These are phyloP conservation scores for Toxonevra muliebris DNA, from an alignment of 2,888 invertebrate species.

Conservation along the genomic window DNA sequence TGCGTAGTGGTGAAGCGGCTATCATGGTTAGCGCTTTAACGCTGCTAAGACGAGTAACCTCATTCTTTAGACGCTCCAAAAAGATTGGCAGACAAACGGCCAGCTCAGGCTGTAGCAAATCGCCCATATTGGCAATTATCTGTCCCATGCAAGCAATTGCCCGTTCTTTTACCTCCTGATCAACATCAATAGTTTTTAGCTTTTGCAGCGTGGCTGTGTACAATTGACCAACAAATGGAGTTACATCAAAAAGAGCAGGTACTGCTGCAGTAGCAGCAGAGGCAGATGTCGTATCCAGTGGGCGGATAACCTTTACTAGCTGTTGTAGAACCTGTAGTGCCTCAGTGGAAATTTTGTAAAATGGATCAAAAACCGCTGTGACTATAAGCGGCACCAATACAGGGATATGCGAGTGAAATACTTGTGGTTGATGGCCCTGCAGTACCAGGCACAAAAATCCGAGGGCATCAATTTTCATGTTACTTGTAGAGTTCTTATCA, in stretches of 20 bases:
- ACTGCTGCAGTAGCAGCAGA: slow-evolving; percentile 52
- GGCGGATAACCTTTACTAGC: slow-evolving; percentile 91
- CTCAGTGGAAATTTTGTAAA: slow-evolving; percentile 99
- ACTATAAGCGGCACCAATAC: slow-evolving; percentile 86
- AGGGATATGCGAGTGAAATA: slow-evolving; percentile 83
- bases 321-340: slow-evolving; percentile 93
- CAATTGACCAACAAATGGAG: slow-evolving; percentile 80
- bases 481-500: slow-evolving; percentile 93
- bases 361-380: slow-evolving; percentile 90
- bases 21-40: slow-evolving; percentile 96
- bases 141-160: slow-evolving; percentile 98
- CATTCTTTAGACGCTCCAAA: slow-evolving; percentile 92
- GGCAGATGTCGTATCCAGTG: slow-evolving; percentile 64
- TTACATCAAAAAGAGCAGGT: slow-evolving; percentile 73
- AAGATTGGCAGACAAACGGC: slow-evolving; percentile 91
- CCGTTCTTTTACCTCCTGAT: slow-evolving; percentile 98
- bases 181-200: slow-evolving; percentile 93
- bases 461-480: slow-evolving; percentile 97
- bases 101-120: slow-evolving; percentile 81
- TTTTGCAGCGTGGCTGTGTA: slow-evolving; percentile 87
- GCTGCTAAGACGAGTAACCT: slow-evolving; percentile 95
- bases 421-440: slow-evolving; percentile 65
- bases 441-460: slow-evolving; percentile 76
- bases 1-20: slow-evolving; percentile 86
- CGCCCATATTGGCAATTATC: slow-evolving; percentile 91